Conservation (phyloP, 2,888 invertebrate species). For the Macrosoma leucophasiata region DNA sequence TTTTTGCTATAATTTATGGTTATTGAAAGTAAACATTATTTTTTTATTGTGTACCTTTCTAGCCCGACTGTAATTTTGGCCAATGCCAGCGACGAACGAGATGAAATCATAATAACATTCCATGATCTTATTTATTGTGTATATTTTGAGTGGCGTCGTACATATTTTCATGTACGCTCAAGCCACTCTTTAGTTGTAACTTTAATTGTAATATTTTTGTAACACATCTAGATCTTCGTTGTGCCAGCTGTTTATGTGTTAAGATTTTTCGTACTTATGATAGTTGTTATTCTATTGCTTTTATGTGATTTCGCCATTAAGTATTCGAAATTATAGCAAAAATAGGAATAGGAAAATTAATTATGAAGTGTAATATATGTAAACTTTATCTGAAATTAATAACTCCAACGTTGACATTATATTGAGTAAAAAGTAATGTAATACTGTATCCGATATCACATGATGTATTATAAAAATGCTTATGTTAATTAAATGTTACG, state of each 20-base stretch:
- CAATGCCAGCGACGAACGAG: slow-evolving; percentile 40
- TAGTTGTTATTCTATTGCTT: slow-evolving; percentile 62
- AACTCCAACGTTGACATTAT: slow-evolving; percentile 35
- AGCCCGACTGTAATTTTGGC: slow-evolving; percentile 34
- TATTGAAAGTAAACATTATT: slow-evolving; percentile 58
- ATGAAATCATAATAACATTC: slow-evolving; percentile 68
- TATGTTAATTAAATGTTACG: slow-evolving; percentile 58
- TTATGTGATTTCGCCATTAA: slow-evolving; percentile 60
- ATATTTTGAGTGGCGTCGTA: slow-evolving; percentile 64
- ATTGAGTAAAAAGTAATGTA: slow-evolving; percentile 37
- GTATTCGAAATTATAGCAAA: slow-evolving; percentile 68
- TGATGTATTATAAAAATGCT: slow-evolving; percentile 60
- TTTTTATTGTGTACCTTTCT: slow-evolving; percentile 43
- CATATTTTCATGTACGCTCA: slow-evolving; percentile 70
- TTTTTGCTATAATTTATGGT: slow-evolving; percentile 73
- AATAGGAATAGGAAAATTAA: slow-evolving; percentile 49
- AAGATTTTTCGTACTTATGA: slow-evolving; percentile 71
- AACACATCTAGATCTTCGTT: slow-evolving; percentile 71
- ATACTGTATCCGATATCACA: slow-evolving; percentile 51
- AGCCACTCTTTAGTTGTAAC: slow-evolving; percentile 51
- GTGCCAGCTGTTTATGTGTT: slow-evolving; percentile 71
- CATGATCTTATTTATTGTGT: slow-evolving; percentile 75
- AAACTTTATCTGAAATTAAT: slow-evolving; percentile 41
- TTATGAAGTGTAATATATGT: slow-evolving; percentile 62
- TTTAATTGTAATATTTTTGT: slow-evolving; percentile 55